phyloP scores from a whole-genome alignment of 1,140 invertebrate species.

The Lordiphosa clarofinis region DNA sequence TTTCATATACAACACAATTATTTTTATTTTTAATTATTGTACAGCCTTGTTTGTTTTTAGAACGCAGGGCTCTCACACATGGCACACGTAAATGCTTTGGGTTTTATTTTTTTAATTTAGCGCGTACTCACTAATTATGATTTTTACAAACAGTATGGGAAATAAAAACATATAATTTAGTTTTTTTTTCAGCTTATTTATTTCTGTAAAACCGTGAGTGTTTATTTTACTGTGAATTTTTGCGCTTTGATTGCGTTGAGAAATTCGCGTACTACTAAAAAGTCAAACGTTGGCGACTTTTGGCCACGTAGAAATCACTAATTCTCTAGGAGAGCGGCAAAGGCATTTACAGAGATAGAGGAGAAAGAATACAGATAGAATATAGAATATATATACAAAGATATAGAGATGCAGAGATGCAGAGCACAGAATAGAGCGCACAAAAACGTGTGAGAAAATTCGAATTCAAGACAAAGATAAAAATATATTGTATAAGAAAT shows the following conservation, averaged over 20 bases:
- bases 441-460: constrained; percentile 47
- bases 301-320: constrained; percentile 53
- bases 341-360: constrained; percentile 14
- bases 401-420: constrained; percentile 17
- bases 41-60: constrained; percentile 12
- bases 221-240: constrained; percentile 51
- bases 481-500: constrained; percentile 67
- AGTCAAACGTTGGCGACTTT: constrained; percentile 74
- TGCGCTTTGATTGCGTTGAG: constrained; percentile 54
- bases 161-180: constrained; percentile 73
- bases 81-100: constrained; percentile 28
- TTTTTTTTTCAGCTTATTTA: constrained; percentile 38
- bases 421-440: constrained; percentile 16
- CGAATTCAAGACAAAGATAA: constrained; percentile 66
- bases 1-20: constrained; percentile 10
- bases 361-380: constrained; percentile 42
- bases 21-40: constrained; percentile 4
- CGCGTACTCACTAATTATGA: constrained; percentile 72
- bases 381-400: constrained; percentile 23
- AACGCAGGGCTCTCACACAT: constrained; percentile 16
- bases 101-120: constrained; percentile 19
- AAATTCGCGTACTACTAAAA: constrained; percentile 76
- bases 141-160: constrained; percentile 72
- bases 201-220: constrained; percentile 16
- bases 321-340: constrained; percentile 31